Base-by-base conservation (phyloP, 1,140 invertebrate species). In the Drosophila yakuba region DNA sequence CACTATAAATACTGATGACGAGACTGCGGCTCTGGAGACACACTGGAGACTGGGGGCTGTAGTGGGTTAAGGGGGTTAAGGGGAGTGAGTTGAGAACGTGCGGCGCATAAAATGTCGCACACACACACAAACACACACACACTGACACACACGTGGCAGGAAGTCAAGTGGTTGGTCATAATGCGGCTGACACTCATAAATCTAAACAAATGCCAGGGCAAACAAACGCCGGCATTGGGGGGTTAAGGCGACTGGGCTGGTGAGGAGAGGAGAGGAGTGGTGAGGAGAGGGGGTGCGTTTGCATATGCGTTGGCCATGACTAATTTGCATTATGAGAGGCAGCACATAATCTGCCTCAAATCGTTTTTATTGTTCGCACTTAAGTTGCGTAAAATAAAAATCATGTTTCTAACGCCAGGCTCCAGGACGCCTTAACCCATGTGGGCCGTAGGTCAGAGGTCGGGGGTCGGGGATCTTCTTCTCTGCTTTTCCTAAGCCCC, bases 371-470 rank as follows among this genome's bases (percentile, higher is more conserved):
- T 91, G 88, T 91, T 91, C 88, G 88, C 88, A 91, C 88, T 91
- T 91, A 91, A 91, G 80, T 89, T 91, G 89, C 89, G 89, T 91
- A 91, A 91, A 91, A 90, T 90, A 90, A 90, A 91, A 91, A 91
- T 89, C 89, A 91, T 91, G 89, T 91, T 85, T 88, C 83, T 84
- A 88, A 86, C 80, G 85, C 80, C 84, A 68, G 67, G 67, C 68
- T 52, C 79, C 61, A 62, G 47, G 25, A 64, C 20, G 15, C 36
- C 15, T 12, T 47, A 39, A 15, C 41, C 41, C 23, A 28, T 23
- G 20, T 45, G 25, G n/a, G 17, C 38, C 7, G 8, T 12, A 32
- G 32, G 32, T 32, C 32, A 32, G 32, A 32, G 7, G 32, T 32
- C 32, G 28, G 28, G 28, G 28, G 7, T 32, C 28, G 32, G 25